Evolutionary conservation across 2,888 invertebrate genomes (phyloP), one percentile per base, ranked within the genome.

Genomic region (Bugula neritina): DNA sequence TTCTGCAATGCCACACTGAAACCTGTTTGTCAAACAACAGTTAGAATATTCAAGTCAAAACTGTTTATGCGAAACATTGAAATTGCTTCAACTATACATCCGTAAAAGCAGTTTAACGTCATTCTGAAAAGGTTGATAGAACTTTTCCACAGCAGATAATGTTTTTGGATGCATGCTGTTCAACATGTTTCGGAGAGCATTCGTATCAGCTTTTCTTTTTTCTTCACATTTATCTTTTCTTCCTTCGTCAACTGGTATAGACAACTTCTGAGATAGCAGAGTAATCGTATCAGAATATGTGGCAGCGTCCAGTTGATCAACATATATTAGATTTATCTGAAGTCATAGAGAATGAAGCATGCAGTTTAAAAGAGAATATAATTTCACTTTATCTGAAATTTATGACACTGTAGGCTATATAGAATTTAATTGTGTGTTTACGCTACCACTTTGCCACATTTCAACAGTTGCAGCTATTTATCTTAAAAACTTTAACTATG

Each of bases 81-180:
- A n/a, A n/a, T n/a, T n/a, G n/a, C n/a, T n/a, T n/a, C n/a, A 63
- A 29, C 10, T 27, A 63, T 63, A 63, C 63, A 63, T 63, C 31
- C 34, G 21, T 5, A 63, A 31, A 25, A 63, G 10, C 21, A 29
- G 27, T 1, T 27, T 63, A 31, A 34, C 17, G n/a, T 63, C 63
- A 31, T 34, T 63, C 10, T 27, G 13, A 63, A 25, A 63, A 25
- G 63, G 25, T 17, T 34, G 3, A 34, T 63, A 63, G 31, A 63
- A 63, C 17, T 13, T 63, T 25, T 31, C 5, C 5, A 63, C 31
- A 5, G 27, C 63, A 63, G 21, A 2, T 63, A 63, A 27, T 17
- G 63, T 63, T 25, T 29, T 13, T 10, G 29, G 63, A 27, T 27
- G 21, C 29, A 63, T 63, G 29, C 31, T 34, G 5, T 1, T 25